phyloP scores from a whole-genome alignment of 2,888 invertebrate species.

The Ctena decussata region DNA sequence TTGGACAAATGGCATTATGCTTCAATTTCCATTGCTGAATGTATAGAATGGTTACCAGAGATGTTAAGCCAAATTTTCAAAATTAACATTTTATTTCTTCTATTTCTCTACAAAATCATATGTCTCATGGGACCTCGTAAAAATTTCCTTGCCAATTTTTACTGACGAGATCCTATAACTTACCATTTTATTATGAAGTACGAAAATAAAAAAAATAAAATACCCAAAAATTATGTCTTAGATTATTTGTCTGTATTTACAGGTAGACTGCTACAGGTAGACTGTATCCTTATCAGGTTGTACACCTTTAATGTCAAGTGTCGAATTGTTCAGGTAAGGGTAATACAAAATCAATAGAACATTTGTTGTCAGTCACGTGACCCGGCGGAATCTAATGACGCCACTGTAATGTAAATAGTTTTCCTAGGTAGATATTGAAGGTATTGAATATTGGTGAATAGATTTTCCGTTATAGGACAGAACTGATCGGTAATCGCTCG shows the following conservation, averaged over 20 bases:
- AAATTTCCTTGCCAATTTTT: no score
- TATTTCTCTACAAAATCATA: no score
- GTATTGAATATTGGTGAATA: conserved; percentile 58
- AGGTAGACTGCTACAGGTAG: conserved; percentile 17
- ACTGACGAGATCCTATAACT: no score
- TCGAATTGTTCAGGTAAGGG: neutral
- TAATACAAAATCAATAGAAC: conserved; percentile 19
- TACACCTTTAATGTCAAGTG: neutral
- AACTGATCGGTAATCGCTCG: conserved; percentile 50
- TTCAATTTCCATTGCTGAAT: no score
- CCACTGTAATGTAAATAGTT: conserved; percentile 48
- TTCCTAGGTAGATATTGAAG: conserved; percentile 65
- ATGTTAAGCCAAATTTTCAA: no score
- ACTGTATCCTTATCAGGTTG: neutral
- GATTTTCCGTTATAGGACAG: conserved; percentile 52
- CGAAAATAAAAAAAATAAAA: no score
- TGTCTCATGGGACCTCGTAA: no score
- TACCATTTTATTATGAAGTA: no score
- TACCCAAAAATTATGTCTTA: no score
- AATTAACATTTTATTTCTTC: no score
- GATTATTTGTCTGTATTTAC: neutral
- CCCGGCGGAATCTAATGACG: conserved; percentile 58
- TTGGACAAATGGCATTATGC: no score
- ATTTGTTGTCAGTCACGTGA: conserved; percentile 65
- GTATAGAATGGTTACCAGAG: no score